Evolutionary conservation across 2,113 vertebrate species (phyloP).

Genomic region (Pao palembangensis): DNA sequence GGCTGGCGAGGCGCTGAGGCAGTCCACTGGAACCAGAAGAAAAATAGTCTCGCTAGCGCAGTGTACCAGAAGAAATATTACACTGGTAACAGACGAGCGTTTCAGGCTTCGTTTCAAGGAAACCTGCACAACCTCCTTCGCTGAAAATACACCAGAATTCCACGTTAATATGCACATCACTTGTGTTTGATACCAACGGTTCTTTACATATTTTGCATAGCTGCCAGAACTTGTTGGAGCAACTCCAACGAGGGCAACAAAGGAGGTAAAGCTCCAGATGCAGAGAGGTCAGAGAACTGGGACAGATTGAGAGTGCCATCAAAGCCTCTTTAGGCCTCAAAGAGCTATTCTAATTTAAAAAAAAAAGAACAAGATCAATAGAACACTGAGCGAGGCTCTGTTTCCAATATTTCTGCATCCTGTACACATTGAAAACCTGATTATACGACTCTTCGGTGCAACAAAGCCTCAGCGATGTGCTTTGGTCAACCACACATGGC

Average conservation of each 20-base stretch:
- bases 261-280: too few species aligned
- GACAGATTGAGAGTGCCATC: too few species aligned
- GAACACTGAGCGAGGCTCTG: neutral
- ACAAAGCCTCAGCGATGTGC: conserved; percentile 15
- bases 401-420: neutral
- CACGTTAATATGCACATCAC: too few species aligned
- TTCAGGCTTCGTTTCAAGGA: neutral
- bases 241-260: too few species aligned
- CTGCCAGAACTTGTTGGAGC: too few species aligned
- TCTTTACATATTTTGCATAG: too few species aligned
- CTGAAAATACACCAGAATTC: too few species aligned
- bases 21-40: conserved; percentile 48
- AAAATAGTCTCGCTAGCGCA: conserved; percentile 36
- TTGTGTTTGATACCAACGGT: too few species aligned
- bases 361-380: too few species aligned
- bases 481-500: conserved; percentile 48
- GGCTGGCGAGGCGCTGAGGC: conserved; percentile 53
- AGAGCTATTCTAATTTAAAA: too few species aligned
- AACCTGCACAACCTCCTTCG: neutral
- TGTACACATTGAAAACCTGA: conserved; percentile 34
- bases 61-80: conserved; percentile 15
- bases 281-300: neutral
- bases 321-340: too few species aligned
- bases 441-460: conserved; percentile 28
- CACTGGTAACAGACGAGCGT: neutral